Base-by-base conservation (phyloP, 2,113 vertebrate species). In the Harpagus bidentatus region DNA sequence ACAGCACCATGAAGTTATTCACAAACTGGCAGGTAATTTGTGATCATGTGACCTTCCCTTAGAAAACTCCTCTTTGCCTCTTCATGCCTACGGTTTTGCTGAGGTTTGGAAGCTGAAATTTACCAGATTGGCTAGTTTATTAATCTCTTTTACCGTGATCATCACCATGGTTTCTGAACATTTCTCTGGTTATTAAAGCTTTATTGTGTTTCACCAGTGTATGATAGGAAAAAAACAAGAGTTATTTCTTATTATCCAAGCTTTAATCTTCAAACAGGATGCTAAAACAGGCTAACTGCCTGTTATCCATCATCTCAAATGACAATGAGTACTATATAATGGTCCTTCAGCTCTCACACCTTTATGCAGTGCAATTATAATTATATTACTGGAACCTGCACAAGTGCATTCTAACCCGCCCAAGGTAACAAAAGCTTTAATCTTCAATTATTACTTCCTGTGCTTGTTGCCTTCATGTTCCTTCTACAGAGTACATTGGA, bases 211-310 rank as follows among this genome's bases (percentile, higher is more conserved):
- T 77, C 77, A 81, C 10, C 3, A 32, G 22, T 11, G 1, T 45
- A 81, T 38, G 34, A 66, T 10, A 87, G 18, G 18, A 77, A 93
- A 55, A 67, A 95, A 72, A 81, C 13, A 61, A 72, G 53, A 76
- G 32, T 67, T 50, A 66, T 77, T 94, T 82, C n/a, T 50, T 84
- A 59, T 76, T 70, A 77, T 52, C 11, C 36, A 82, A 79, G 81
- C 79, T 96, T 97, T 94, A 80, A 82, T 94, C 93, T 95, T 97
- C 81, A 82, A 96, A 80, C 36, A 71, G 32, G 71, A 91, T 84
- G 6, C 58, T 93, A 86, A 82, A 95, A 82, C 47, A 74, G 55
- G 40, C 63, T 80, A 73, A 52, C 59, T 91, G 65, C 3, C 61
- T 85, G 13, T 70, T 95, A 34, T 26, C 52, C n/a, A 47, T 78